Conservation (phyloP, 37 sponge, comb jelly and placozoan genomes). For the Haliclona indistincta region DNA sequence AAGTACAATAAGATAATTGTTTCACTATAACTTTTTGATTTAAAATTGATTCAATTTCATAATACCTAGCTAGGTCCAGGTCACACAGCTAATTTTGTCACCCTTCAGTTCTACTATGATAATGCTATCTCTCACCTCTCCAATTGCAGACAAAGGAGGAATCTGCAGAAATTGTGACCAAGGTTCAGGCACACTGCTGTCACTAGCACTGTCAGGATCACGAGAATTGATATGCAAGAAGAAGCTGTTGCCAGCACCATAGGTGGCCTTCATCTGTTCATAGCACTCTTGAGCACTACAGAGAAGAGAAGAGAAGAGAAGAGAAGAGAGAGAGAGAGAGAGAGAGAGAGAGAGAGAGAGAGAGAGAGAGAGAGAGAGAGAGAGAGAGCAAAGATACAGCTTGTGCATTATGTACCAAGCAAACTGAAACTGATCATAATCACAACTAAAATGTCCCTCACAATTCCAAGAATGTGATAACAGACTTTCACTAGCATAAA, state of each 20-base stretch:
- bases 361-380: background rate
- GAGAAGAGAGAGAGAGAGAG: background rate
- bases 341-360: background rate
- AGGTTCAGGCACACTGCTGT: constrained; percentile 24
- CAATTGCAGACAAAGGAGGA: background rate
- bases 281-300: constrained; percentile 51
- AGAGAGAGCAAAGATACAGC: background rate
- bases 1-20: no score
- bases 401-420: no score
- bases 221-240: constrained; percentile 65
- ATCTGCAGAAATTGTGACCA: constrained; percentile 32
- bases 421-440: no score
- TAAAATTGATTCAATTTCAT: no score
- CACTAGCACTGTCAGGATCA: background rate
- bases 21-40: no score
- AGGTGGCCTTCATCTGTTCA: constrained; percentile 25
- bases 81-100: no score
- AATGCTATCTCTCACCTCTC: no score
- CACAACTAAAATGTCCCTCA: no score
- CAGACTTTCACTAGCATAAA: no score
- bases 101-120: background rate
- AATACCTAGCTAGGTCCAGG: no score
- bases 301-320: background rate
- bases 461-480: no score
- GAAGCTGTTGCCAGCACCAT: constrained; percentile 45